Evolutionary conservation across 2,888 invertebrate genomes (phyloP), one percentile per base, ranked within the genome.

Genomic region (Drosophila gaucha): DNA sequence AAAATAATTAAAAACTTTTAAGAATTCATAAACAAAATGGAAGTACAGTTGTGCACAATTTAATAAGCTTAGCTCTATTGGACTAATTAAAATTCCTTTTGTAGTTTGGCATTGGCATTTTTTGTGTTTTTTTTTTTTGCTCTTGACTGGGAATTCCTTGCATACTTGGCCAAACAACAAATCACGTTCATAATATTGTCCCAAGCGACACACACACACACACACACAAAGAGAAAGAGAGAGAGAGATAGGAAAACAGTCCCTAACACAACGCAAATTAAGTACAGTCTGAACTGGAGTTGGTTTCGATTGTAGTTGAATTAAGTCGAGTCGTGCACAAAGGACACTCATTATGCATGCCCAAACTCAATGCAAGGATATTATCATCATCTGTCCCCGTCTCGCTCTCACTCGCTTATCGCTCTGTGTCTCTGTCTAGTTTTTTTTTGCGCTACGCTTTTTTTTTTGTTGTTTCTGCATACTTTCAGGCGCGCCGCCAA

Each of bases 331-430:
- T 64, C 69, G 33, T 35, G 52, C 74, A 77, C 80, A 80, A 79
- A 77, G 77, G 80, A 79, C 80, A 74, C 83, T 83, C 83, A 80
- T 80, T 80, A 80, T 80, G 79, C 76, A 68, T 68, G 58, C 55
- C 49, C 66, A 49, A 68, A 22, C 58, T 33, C 36, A 16, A 33
- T 41, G 31, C 49, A 20, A 16, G 22, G 28, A 31, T 46, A 31
- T 31, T 31, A 46, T 9, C 46, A 28, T 12, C 43, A 0, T 9
- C 2, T 1, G 43, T 28, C 18, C 33, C 22, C 14, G 35, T 24
- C 35, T 6, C 12, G 6, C 33, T 9, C 41, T 31, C 31, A 24
- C 18, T 28, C 38, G 18, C 44, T 30, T 16, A 33, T 22, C 30
- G 24, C 43, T 16, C 41, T 14, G 39, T n/a, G 14, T 26, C 30